These are phyloP conservation scores for Adoxophyes honmai DNA, from an alignment of 1,140 invertebrate species.

Conservation along the genomic window DNA sequence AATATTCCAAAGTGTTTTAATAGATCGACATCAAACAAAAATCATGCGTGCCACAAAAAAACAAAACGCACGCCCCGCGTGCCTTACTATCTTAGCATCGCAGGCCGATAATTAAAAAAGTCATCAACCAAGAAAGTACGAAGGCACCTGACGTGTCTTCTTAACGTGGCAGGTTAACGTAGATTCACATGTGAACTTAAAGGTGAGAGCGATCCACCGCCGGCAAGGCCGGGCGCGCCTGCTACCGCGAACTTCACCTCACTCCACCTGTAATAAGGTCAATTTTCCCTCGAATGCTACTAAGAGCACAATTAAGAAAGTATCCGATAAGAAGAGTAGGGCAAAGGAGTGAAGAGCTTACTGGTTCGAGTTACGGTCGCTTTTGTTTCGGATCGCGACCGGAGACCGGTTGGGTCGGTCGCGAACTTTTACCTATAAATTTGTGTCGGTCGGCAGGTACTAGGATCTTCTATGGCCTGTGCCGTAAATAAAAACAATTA, in stretches of 20 bases:
- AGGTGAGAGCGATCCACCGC: conserved; percentile 72
- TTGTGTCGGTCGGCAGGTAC: conserved; percentile 58
- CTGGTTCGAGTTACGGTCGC: conserved; percentile 34
- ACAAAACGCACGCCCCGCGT: conserved; percentile 59
- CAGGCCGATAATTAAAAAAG: conserved; percentile 60
- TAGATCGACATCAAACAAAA: conserved; percentile 37
- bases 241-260: conserved; percentile 42
- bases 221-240: conserved; percentile 63
- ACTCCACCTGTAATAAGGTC: conserved; percentile 46
- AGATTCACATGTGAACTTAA: conserved; percentile 71
- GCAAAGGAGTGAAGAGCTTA: conserved; percentile 46
- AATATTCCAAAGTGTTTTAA: conserved; percentile 12
- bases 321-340: conserved; percentile 57
- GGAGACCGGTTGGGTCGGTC: conserved; percentile 61
- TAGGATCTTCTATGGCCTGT: conserved; percentile 33
- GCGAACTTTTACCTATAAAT: conserved; percentile 77
- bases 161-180: conserved; percentile 68
- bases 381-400: conserved; percentile 29
- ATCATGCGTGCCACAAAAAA: conserved; percentile 58
- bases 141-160: conserved; percentile 57
- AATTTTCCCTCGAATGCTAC: conserved; percentile 40
- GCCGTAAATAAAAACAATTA: conserved; percentile 21
- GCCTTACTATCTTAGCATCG: conserved; percentile 53
- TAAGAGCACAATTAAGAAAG: conserved; percentile 73
- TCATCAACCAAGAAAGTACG: conserved; percentile 40